Conservation (phyloP, 2,797 vertebrate genomes). For the Lophius americanus region DNA sequence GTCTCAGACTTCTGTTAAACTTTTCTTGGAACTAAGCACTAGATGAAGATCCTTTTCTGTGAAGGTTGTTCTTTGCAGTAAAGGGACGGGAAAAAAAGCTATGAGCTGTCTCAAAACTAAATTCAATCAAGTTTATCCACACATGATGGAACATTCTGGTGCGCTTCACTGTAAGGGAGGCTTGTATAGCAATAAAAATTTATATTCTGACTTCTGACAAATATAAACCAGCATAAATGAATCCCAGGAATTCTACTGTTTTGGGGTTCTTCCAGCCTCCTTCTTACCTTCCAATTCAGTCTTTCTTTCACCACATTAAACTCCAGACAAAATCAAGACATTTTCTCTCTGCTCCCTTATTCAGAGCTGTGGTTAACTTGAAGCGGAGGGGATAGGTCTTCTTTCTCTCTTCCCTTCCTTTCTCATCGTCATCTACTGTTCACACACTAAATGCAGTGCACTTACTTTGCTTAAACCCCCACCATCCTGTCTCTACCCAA, state of each 20-base stretch:
- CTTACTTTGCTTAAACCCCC: conserved; percentile 7
- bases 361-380: conserved; percentile 27
- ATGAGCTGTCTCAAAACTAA: background rate
- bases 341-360: conserved; percentile 51
- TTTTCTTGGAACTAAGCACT: conserved; percentile 8
- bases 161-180: background rate
- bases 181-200: conserved; percentile 19
- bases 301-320: conserved; percentile 39
- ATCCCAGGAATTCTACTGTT: conserved; percentile 30
- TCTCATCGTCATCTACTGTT: conserved; percentile 47
- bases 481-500: background rate
- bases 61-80: conserved; percentile 9
- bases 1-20: conserved; percentile 33
- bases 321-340: conserved; percentile 48
- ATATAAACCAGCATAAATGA: conserved; percentile 37
- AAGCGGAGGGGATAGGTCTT: conserved; percentile 33
- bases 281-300: conserved; percentile 17
- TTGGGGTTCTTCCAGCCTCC: conserved; percentile 19
- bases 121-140: conserved; percentile 6
- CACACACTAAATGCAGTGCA: conserved; percentile 36
- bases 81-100: background rate
- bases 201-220: conserved; percentile 25
- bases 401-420: conserved; percentile 30
- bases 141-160: conserved; percentile 6
- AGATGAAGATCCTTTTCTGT: conserved; percentile 17